A percentile compares a stretch with the other conserved stretches of the same genome.
Conservation (phyloP, 2,113 vertebrate species). For the Hippocampus comes region DNA sequence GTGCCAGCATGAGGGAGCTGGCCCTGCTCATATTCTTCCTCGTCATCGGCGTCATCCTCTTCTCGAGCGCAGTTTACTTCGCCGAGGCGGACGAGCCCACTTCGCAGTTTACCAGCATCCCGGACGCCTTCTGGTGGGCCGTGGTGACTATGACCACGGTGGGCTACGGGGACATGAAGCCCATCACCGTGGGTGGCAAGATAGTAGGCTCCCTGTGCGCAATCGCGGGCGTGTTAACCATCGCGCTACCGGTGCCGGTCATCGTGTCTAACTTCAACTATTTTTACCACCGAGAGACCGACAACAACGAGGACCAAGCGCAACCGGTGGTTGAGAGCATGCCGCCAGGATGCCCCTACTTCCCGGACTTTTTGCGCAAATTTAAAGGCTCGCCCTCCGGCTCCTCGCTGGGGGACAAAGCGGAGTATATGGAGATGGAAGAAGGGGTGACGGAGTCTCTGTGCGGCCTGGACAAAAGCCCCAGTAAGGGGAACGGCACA, state of each 20-base stretch:
- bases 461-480: conserved; percentile 88
- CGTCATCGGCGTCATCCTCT: conserved; percentile 96
- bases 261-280: conserved; percentile 99
- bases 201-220: conserved; percentile 98
- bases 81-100: conserved; percentile 93
- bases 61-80: conserved; percentile 98
- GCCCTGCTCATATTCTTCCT: conserved; percentile 98
- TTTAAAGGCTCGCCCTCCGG: conserved; percentile 85
- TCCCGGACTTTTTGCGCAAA: conserved; percentile 89
- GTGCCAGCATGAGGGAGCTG: conserved; percentile 96
- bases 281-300: conserved; percentile 98
- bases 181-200: conserved; percentile 96
- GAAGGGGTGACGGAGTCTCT: conserved; percentile 96
- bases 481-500: conserved; percentile 87
- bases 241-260: conserved; percentile 96
- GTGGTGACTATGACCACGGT: conserved; percentile 99
- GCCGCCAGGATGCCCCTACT: conserved; percentile 87
- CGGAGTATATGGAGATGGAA: conserved; percentile 98
- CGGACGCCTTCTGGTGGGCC: conserved; percentile 99
- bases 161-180: conserved; percentile 99
- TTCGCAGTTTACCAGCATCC: conserved; percentile 98
- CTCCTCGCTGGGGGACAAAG: conserved; percentile 93
- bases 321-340: conserved; percentile 81
- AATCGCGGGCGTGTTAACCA: conserved; percentile 96
- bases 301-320: conserved; percentile 89